These are phyloP conservation scores for Enteromius argenteus DNA, from an alignment of 2,797 vertebrate species.

Conservation along the genomic window DNA sequence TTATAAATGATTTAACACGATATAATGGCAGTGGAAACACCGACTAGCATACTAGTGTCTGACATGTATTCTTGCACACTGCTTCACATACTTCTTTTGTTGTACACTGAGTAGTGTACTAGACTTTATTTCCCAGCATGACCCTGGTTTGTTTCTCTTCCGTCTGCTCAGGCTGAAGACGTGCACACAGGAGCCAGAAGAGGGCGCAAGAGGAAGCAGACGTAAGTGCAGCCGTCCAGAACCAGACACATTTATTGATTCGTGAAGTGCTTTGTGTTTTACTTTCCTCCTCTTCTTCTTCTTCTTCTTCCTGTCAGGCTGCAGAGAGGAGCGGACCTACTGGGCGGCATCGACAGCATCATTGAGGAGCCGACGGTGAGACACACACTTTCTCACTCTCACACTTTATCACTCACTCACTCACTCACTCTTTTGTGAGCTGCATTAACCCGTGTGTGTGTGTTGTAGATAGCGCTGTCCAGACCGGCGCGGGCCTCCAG, in stretches of 20 bases:
- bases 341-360: conserved; percentile 54
- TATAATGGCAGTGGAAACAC: no score
- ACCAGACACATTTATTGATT: background rate
- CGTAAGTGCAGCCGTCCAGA: conserved; percentile 69
- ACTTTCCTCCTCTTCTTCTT: background rate
- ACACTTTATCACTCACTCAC: background rate
- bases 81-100: background rate
- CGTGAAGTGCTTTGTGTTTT: background rate
- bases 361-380: conserved; percentile 60
- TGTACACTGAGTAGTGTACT: background rate
- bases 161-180: conserved; percentile 71
- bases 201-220: conserved; percentile 85
- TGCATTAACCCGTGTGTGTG: background rate
- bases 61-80: background rate
- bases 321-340: conserved; percentile 54
- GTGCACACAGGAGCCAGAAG: conserved; percentile 74
- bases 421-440: background rate
- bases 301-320: conserved; percentile 42
- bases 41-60: background rate
- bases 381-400: background rate
- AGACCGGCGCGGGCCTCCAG: conserved; percentile 78
- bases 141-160: conserved; percentile 28
- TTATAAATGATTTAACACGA: no score
- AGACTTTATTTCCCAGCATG: background rate
- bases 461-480: conserved; percentile 72